Base-by-base conservation (phyloP, 2,113 vertebrate genomes). In the Eulemur macaco region DNA sequence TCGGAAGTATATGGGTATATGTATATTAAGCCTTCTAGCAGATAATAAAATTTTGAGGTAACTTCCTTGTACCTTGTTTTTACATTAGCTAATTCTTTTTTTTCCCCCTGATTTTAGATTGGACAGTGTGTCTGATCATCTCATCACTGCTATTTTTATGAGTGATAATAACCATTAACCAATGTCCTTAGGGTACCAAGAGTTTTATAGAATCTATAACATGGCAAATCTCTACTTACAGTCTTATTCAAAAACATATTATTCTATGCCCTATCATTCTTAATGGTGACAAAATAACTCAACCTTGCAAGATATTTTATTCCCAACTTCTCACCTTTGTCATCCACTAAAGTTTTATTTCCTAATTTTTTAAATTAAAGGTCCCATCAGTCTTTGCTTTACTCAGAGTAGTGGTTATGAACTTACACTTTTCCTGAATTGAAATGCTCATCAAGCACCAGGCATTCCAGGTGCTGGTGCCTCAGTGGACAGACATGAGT, bases 121-220 rank as follows among this genome's bases (percentile, higher is more conserved):
- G 11, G 52, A 96, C 1, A 81, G 10, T 47, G 71, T 87, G 23
- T 74, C 69, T 94, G 50, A 96, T 81, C 10, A 95, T 56, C 80
- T 92, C 71, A 90, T 89, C 25, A 52, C 60, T 84, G n/a, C 34
- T 90, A 83, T 93, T 97, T 96, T 96, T 89, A 64, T 94, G 89
- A 94, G n/a, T 63, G 13, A 66, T 83, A 91, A 69, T 69, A 84
- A 73, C 54, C 88, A 50, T 80, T 82, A 93, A 93, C 82, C 23
- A 93, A 95, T 71, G 31, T 66, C 63, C 45, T 94, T 54, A 91
- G 42, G 93, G 29, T 54, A 92, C 39, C 29, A 93, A 90, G 54
- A 89, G 21, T 93, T 74, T 91, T 86, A 91, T 29, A 87, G 63
- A 90, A 47, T 86, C 68, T 93, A 42, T 82, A 86, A 47, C 17